These are phyloP conservation scores for Xanthostigma xanthostigma DNA, from an alignment of 2,888 invertebrate species.

Conservation along the genomic window DNA sequence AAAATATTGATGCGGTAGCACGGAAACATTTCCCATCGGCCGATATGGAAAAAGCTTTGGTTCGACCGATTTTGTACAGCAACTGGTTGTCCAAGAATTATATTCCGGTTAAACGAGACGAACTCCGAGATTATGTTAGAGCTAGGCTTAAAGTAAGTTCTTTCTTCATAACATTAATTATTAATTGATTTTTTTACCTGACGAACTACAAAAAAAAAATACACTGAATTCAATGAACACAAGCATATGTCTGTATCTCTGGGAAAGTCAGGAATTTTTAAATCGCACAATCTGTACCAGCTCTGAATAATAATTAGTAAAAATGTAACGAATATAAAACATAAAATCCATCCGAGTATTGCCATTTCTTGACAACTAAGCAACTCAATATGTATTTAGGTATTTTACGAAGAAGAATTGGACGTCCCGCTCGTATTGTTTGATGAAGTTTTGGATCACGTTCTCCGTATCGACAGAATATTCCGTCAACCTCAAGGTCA, in stretches of 20 bases:
- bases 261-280: too few species aligned
- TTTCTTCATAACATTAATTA: neutral
- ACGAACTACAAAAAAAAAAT: too few species aligned
- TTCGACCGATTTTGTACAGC: conserved; percentile 90
- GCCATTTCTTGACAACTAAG: neutral
- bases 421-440: conserved; percentile 97
- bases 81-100: conserved; percentile 99
- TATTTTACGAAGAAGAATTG: conserved; percentile 98
- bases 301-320: too few species aligned
- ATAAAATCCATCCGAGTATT: neutral
- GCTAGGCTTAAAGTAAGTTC: conserved; percentile 73
- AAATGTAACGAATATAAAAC: too few species aligned
- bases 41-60: conserved; percentile 60
- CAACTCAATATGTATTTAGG: conserved; percentile 27
- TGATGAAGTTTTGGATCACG: conserved; percentile 99
- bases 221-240: too few species aligned
- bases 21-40: conserved; percentile 79
- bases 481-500: conserved; percentile 99
- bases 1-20: conserved; percentile 87
- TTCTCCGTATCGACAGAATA: conserved; percentile 94
- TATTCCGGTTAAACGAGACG: conserved; percentile 87
- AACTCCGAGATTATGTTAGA: conserved; percentile 89
- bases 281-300: too few species aligned
- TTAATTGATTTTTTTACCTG: too few species aligned
- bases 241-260: too few species aligned